Conservation (phyloP, 2,797 vertebrate species). For the Anguilla pacifica region DNA sequence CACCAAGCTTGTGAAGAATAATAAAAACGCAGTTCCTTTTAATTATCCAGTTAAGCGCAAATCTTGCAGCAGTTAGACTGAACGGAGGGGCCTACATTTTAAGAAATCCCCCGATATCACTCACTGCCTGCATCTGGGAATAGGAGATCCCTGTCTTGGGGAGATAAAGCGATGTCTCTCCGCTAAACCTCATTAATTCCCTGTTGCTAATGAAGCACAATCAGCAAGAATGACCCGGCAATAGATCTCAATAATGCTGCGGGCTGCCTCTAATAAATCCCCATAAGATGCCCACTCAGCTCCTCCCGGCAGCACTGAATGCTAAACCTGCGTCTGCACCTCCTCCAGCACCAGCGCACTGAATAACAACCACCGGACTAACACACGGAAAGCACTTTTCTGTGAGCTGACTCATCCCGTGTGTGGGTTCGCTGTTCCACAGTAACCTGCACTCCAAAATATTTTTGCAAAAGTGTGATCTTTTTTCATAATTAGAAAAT, state of each 20-base stretch:
- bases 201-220: constrained; percentile 60
- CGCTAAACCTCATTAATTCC: constrained; percentile 52
- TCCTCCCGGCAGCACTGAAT: not conserved
- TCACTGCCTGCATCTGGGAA: constrained; percentile 36
- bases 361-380: not conserved
- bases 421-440: not conserved
- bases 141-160: constrained; percentile 49
- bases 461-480: not conserved
- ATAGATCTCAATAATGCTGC: constrained; percentile 57
- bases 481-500: not conserved
- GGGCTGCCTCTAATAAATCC: constrained; percentile 62
- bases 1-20: not conserved
- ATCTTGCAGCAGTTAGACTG: not conserved
- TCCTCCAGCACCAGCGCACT: not conserved
- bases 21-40: not conserved
- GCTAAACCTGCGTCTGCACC: not conserved
- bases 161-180: constrained; percentile 49
- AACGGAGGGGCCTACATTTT: not conserved
- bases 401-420: not conserved
- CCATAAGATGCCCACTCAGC: constrained; percentile 49
- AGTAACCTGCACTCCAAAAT: not conserved
- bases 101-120: not conserved
- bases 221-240: constrained; percentile 57
- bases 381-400: not conserved
- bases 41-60: not conserved